phyloP scores from a whole-genome alignment of 2,113 vertebrate species.

The Bos javanicus region DNA sequence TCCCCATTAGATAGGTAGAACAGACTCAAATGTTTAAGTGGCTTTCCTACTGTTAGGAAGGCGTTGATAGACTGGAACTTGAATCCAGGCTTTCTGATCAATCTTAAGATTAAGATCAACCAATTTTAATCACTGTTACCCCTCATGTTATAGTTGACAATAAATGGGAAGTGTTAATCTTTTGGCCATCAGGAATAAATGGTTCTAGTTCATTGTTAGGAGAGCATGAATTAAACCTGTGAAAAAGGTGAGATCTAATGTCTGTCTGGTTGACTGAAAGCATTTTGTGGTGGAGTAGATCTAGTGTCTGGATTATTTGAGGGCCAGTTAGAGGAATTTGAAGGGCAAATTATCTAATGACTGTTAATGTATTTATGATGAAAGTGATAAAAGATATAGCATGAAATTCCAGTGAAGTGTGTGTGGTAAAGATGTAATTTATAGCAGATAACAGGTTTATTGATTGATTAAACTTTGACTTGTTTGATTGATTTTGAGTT shows the following conservation, averaged over 20 bases:
- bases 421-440: background rate
- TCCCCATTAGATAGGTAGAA: background rate
- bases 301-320: background rate
- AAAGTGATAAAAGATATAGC: background rate
- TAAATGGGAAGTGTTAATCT: background rate
- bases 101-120: background rate
- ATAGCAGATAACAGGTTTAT: background rate
- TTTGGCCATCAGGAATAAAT: background rate
- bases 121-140: background rate
- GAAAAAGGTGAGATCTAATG: background rate
- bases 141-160: background rate
- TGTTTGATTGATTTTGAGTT: background rate
- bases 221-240: background rate
- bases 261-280: conserved; percentile 18
- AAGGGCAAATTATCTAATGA: background rate
- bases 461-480: background rate
- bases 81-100: background rate
- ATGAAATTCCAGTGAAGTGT: background rate
- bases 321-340: background rate
- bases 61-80: background rate
- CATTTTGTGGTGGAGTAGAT: background rate
- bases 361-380: background rate
- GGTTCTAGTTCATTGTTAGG: background rate
- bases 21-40: background rate
- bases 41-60: background rate